Evolutionary conservation across 2,888 invertebrate species (phyloP), one percentile per base, ranked within the genome.

Genomic region (Orchestes rusci): DNA sequence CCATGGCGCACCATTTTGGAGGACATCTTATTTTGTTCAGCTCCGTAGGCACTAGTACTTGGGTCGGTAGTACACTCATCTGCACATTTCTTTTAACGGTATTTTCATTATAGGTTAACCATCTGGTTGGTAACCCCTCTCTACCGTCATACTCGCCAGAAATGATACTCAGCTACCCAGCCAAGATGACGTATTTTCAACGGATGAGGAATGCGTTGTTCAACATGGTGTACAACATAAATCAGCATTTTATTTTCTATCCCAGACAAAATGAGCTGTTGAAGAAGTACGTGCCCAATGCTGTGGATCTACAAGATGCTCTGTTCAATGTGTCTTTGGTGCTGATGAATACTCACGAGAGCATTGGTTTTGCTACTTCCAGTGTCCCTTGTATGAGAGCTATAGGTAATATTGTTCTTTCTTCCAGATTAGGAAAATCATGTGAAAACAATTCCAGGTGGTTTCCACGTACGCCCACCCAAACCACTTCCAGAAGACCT

Each of bases 331-430:
- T 53, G 1, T 57, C 60, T 1, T 45, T 63, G 41, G 52, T 61
- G 7, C 39, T 63, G 4, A 19, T 59, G 16, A 63, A 63, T 42
- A 59, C 61, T 2, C 76, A 77, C 55, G 73, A 70, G 39, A 73
- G 72, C 57, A 68, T 72, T 47, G 70, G 71, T 35, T 52, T 61
- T 5, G 64, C 73, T 1, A 58, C 64, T 10, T 74, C 76, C 0
- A 65, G 70, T 13, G 65, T 74, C 3, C 77, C 77, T 0, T 74
- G 73, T 55, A 64, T 74, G 49, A 61, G 76, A 2, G 73, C 76
- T 53, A 67, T 77, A 31, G 77, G 51, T 45, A 28, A n/a, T 28
- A 36, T 31, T 3, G 2, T 5, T 12, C 31, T 2, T 13, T 10
- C 10, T 10, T 5, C 8, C 7, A 12, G 2, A 13, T 12, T 31